Percentiles rank a stretch among this genome's conserved stretches.
phyloP scores from a whole-genome alignment of 2,797 vertebrate genomes.

The Mormyrops attenuatus region DNA sequence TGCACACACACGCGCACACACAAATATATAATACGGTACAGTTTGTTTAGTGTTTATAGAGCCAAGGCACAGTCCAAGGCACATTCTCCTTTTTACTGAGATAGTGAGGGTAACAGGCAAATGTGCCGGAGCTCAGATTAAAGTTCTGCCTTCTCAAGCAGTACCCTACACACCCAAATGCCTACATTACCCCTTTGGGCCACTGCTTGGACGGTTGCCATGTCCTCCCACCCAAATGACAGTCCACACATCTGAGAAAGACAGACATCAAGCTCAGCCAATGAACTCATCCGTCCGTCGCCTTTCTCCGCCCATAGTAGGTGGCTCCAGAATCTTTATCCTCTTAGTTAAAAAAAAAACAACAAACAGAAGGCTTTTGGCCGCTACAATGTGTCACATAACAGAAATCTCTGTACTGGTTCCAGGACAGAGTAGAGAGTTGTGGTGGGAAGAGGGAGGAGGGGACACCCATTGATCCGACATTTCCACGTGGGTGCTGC shows the following conservation, averaged over 20 bases:
- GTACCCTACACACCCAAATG: neutral
- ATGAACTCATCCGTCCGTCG: neutral
- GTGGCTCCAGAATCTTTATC: neutral
- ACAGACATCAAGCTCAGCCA: neutral
- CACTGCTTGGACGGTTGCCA: neutral
- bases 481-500: neutral
- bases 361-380: neutral
- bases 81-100: neutral
- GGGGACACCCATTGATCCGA: neutral
- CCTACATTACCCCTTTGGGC: neutral
- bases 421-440: constrained; percentile 6
- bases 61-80: neutral
- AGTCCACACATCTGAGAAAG: neutral
- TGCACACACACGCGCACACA: neutral
- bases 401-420: constrained; percentile 8
- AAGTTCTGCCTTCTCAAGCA: neutral
- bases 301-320: neutral
- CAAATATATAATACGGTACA: neutral
- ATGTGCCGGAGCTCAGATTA: neutral
- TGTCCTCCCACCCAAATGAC: neutral
- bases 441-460: neutral
- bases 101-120: neutral
- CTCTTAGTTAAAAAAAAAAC: neutral
- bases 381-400: neutral
- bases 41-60: neutral